Evolutionary conservation across 2,797 vertebrate genomes (phyloP), one percentile per base, ranked within the genome.

Genomic region (Tiaroga cobitis): DNA sequence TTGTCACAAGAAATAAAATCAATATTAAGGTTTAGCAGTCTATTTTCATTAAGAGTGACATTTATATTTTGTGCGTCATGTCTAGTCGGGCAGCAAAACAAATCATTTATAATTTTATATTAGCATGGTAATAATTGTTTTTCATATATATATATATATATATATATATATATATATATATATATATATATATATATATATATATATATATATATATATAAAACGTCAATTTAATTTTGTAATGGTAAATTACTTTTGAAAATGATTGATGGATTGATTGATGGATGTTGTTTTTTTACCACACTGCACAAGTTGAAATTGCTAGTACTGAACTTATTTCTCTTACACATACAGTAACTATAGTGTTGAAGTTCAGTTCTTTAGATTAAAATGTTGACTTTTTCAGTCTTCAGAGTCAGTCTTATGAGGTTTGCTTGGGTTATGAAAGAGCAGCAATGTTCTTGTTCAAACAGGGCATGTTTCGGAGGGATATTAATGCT

Each of bases 1-100:
- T 76, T 76, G 82, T 54, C 43, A 3, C 18, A 37, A 46, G 54
- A 83, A 80, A 80, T 68, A 8, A 51, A 65, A 83, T 83, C 70
- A 75, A 39, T 65, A 51, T 63, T 41, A 83, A 67, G 43, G 37
- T 83, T 68, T 76, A 18, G 46, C 46, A 56, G 18, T 43, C 32
- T n/a, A n/a, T 26, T 65, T 37, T 75, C 21, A 65, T 65, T 65
- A 49, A 16, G 13, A 26, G 81, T 54, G 29, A 76, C 59, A 83
- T 75, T 73, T 61, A 10, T 46, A 63, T 63, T 65, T 39, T 63
- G 24, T 18, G 21, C 3, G 3, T 41, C 29, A 18, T 49, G 29
- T 49, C 9, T 41, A 46, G 6, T 49, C 32, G 34, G 19, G 4
- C 26, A 49, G 56, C 19, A 16, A 15, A 29, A 63, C 11, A 63